phyloP scores from a whole-genome alignment of 1,140 invertebrate species.

The Zaprionus tsacasi region DNA sequence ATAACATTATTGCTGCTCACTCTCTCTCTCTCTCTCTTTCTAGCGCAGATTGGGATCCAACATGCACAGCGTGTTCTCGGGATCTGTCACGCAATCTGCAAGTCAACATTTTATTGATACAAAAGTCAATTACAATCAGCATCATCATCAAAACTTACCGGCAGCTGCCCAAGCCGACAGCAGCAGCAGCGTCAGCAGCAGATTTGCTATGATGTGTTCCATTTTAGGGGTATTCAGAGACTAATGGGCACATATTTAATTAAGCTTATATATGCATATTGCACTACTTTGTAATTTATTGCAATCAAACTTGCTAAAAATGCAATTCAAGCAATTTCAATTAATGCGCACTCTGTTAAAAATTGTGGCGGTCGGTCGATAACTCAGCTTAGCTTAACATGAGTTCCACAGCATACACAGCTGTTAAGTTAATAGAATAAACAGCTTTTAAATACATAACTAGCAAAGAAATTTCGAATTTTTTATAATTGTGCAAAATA shows the following conservation, averaged over 20 bases:
- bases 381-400: background rate
- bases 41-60: conserved; percentile 49
- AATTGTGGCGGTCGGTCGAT: conserved; percentile 4
- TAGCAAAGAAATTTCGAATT: too few relatives aligned
- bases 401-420: background rate
- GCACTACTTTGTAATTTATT: background rate
- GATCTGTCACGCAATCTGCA: conserved; percentile 67
- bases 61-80: conserved; percentile 51
- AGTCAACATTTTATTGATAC: conserved; percentile 32
- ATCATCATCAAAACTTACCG: background rate
- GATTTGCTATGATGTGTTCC: conserved; percentile 12
- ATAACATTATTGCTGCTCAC: conserved; percentile 16
- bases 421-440: background rate
- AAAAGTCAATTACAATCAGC: conserved; percentile 1
- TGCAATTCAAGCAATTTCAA: background rate
- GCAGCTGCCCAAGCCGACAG: conserved; percentile 20
- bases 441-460: too few relatives aligned
- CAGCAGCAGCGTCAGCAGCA: conserved; percentile 2
- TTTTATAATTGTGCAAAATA: too few relatives aligned
- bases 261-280: too few relatives aligned
- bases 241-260: background rate
- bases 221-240: conserved; percentile 5
- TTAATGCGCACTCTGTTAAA: background rate
- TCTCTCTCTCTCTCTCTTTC: background rate
- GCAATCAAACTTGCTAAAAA: background rate